phyloP scores from a whole-genome alignment of 2,888 invertebrate genomes.

The Hirtodrosophila cameraria region DNA sequence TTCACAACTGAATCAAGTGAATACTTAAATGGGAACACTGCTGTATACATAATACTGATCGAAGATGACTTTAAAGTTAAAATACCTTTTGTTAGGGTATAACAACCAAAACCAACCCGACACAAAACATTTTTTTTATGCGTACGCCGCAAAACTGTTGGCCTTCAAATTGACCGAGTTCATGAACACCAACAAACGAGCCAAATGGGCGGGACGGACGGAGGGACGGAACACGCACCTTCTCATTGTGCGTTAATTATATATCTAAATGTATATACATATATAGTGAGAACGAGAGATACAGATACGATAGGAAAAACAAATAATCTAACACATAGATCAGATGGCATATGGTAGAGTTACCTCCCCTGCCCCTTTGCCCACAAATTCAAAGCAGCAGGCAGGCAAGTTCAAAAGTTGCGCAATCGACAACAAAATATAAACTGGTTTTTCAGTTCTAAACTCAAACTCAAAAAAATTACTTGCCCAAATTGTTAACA shows the following conservation, averaged over 20 bases:
- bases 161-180: slow-evolving; percentile 81
- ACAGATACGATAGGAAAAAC: slow-evolving; percentile 37
- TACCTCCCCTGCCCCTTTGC: too few species aligned
- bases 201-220: slow-evolving; percentile 16
- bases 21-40: not conserved
- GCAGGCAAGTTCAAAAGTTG: slow-evolving; percentile 59
- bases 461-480: slow-evolving; percentile 51
- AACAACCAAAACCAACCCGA: slow-evolving; percentile 13
- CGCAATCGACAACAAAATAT: slow-evolving; percentile 51
- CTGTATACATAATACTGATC: not conserved
- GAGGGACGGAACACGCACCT: slow-evolving; percentile 57
- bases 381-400: slow-evolving; percentile 29
- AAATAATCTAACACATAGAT: slow-evolving; percentile 35
- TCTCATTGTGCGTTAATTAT: slow-evolving; percentile 76
- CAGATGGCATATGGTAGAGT: slow-evolving; percentile 23
- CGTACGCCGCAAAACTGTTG: slow-evolving; percentile 74
- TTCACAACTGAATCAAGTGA: too few species aligned
- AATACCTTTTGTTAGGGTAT: slow-evolving; percentile 36
- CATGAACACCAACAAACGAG: slow-evolving; percentile 68
- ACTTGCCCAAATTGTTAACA: slow-evolving; percentile 74
- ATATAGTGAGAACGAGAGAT: slow-evolving; percentile 15
- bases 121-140: slow-evolving; percentile 55
- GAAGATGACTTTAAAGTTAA: slow-evolving; percentile 2
- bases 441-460: slow-evolving; percentile 68
- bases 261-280: slow-evolving; percentile 20